Evolutionary conservation across 1,140 invertebrate genomes (phyloP).

Genomic region (Danaus plexippus): DNA sequence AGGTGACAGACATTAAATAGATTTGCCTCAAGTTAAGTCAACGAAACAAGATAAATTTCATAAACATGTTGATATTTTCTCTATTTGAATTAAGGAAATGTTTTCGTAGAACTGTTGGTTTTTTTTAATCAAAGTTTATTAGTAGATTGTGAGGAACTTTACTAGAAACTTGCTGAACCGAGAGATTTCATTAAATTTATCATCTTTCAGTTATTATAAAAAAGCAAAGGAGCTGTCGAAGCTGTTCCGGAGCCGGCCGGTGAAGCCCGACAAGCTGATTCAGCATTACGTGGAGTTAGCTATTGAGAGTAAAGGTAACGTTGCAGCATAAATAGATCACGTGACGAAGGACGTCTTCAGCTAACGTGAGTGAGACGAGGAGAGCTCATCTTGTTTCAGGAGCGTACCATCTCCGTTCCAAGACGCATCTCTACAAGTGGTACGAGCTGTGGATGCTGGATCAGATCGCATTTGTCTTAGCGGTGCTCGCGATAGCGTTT

Average conservation of each 20-base stretch:
- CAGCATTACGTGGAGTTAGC: constrained; percentile 36
- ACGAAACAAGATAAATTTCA: too few species aligned
- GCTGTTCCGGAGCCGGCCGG: constrained; percentile 32
- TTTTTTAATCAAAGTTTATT: constrained; percentile 59
- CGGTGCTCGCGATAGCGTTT: too few species aligned
- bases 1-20: constrained; percentile 11
- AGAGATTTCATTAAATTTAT: too few species aligned
- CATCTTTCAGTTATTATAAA: constrained; percentile 31
- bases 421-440: constrained; percentile 31
- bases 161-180: too few species aligned
- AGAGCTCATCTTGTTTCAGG: constrained; percentile 20
- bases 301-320: constrained; percentile 42
- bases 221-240: constrained; percentile 31
- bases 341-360: constrained; percentile 3
- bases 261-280: constrained; percentile 28
- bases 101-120: constrained; percentile 59
- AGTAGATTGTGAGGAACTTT: too few species aligned
- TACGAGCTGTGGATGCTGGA: constrained; percentile 35
- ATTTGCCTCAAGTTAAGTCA: too few species aligned
- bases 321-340: too few species aligned
- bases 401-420: constrained; percentile 39
- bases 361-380: too few species aligned
- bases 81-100: constrained; percentile 23
- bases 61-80: background rate
- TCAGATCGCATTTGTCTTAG: constrained; percentile 6